A percentile compares a stretch with the other conserved stretches of the same genome.
Conservation (phyloP, 64 coral and sea anemone species). For the Stichodactyla mertensii region DNA sequence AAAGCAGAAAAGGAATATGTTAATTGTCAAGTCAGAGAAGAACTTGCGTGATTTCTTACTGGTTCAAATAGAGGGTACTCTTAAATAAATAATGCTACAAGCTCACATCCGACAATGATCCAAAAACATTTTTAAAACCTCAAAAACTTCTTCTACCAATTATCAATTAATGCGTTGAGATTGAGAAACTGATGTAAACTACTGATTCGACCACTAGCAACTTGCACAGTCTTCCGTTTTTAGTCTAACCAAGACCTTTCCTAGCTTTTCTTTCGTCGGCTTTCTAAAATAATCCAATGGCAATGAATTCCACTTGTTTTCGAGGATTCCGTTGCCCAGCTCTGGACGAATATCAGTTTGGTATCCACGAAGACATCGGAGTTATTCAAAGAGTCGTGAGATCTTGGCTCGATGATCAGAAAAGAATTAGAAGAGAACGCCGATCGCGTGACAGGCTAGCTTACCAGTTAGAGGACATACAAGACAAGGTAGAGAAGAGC, state of each 20-base stretch:
- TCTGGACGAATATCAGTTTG: not conserved
- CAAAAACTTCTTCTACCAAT: not conserved
- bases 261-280: too few species aligned
- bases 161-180: too few species aligned
- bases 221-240: too few species aligned
- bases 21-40: not conserved
- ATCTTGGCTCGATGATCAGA: not conserved
- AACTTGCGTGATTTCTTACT: not conserved
- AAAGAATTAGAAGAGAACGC: not conserved
- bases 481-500: not conserved
- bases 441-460: not conserved
- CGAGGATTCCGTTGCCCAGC: not conserved
- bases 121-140: not conserved
- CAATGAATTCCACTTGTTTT: not conserved
- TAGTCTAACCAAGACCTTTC: too few species aligned
- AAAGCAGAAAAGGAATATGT: not conserved
- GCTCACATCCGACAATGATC: not conserved
- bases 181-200: too few species aligned
- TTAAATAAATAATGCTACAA: not conserved
- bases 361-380: not conserved
- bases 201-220: too few species aligned
- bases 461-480: not conserved
- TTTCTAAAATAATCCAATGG: not conserved
- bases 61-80: not conserved
- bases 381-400: not conserved